These are phyloP conservation scores for Pentamera pediparva DNA, from an alignment of 53 echinoderm and acorn worm genomes.

Conservation along the genomic window DNA sequence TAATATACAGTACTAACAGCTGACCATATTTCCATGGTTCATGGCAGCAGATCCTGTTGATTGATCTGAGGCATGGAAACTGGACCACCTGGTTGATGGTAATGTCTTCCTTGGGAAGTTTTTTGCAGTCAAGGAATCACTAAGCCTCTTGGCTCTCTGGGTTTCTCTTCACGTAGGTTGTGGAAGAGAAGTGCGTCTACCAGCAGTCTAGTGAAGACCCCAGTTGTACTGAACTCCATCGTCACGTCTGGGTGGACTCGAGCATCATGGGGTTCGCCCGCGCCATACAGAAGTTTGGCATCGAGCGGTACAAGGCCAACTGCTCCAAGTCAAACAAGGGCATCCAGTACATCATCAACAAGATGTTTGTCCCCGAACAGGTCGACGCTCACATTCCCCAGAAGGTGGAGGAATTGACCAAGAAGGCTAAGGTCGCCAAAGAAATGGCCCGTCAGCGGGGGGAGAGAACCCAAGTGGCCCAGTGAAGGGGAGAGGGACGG, in stretches of 20 bases:
- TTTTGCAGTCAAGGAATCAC: too few species aligned
- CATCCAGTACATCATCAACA: constrained; percentile 64
- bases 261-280: constrained; percentile 60
- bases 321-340: constrained; percentile 61
- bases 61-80: too few species aligned
- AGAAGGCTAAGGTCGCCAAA: constrained; percentile 17
- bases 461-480: not conserved
- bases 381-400: not conserved
- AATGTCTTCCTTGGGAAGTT: too few species aligned
- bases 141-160: too few species aligned
- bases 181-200: constrained; percentile 79
- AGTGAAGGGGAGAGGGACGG: not conserved
- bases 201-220: constrained; percentile 56
- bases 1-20: too few species aligned
- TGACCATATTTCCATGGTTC: too few species aligned
- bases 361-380: constrained; percentile 51
- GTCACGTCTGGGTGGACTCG: constrained; percentile 83
- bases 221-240: constrained; percentile 65
- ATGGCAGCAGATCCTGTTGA: too few species aligned
- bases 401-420: constrained; percentile 23
- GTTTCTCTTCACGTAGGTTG: constrained; percentile 37
- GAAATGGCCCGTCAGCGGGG: constrained; percentile 17
- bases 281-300: constrained; percentile 65
- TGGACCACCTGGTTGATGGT: too few species aligned
- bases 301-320: constrained; percentile 84